Evolutionary conservation across 37 sponge, comb jelly and placozoan species (phyloP), one percentile per base, ranked within the genome.

Genomic region (Cladorhizidae sp.): DNA sequence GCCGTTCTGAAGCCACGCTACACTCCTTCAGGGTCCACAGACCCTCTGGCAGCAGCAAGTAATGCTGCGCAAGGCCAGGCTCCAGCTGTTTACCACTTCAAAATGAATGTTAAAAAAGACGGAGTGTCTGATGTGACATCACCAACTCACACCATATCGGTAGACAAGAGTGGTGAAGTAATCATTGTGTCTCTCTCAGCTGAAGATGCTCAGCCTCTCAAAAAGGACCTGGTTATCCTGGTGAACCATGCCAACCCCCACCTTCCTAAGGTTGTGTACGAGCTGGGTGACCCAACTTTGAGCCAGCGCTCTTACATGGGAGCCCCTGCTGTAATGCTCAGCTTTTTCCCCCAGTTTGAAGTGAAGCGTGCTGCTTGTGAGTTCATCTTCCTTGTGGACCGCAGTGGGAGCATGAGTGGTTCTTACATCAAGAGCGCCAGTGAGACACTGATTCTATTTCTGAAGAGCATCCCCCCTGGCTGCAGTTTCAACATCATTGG

Each of bases 391-490:
- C 73, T 93, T 28, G 81, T 93, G 21, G 94, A 93, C 56, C 90
- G 91, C 75, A 93, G 94, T 80, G 94, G 94, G 22, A 90, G 91
- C 45, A 94, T 94, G 94, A 35, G 68, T 21, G 94, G 94, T 15
- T 31, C 56, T 15, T 85, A 68, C 85, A 94, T 90, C 77, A 64
- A 62, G 35, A 73, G 87, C 55, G 91, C 91, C 64, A 39, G 79
- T 31, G 94, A 94, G 50, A 90, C 94, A 40, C 85, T 94, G 54
- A 55, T 84, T 29, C 72, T 94, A 39, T 90, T 94, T 55, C 88
- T 94, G 49, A 90, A 87, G 84, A 94, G 94, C 75, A 72, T 94
- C 29, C 85, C 91, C 41, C 73, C 74, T 39, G 94, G 91, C 42
- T 87, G 91, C 63, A 80, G 56, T 43, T 94, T 94, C 82, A 90